Conservation (phyloP, 2,797 vertebrate species). For the Pseudochirops corinnae region DNA sequence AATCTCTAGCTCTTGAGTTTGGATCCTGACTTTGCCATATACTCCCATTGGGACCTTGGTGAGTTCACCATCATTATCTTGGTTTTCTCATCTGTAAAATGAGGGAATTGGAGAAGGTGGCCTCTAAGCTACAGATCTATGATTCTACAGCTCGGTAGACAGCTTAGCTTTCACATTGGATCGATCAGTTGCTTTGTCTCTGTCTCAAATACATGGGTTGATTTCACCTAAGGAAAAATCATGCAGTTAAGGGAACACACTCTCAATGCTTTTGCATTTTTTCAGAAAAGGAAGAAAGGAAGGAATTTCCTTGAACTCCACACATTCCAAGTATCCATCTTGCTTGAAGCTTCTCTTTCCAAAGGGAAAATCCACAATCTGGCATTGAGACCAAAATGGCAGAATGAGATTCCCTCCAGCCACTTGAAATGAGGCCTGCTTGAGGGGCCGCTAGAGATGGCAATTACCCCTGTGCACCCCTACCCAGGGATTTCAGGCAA, state of each 20-base stretch:
- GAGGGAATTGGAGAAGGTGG: neutral
- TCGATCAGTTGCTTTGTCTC: slow-evolving; percentile 12
- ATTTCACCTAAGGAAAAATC: slow-evolving; percentile 75
- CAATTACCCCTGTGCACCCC: slow-evolving; percentile 74
- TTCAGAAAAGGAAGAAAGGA: slow-evolving; percentile 58
- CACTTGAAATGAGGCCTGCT: slow-evolving; percentile 84
- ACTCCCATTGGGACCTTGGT: neutral
- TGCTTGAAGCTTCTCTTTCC: slow-evolving; percentile 76
- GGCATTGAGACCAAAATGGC: slow-evolving; percentile 76
- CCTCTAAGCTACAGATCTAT: neutral
- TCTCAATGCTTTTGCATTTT: slow-evolving; percentile 80
- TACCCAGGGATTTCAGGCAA: slow-evolving; percentile 77
- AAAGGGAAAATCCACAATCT: slow-evolving; percentile 79
- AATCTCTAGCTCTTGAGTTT: neutral
- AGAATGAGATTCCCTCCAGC: slow-evolving; percentile 82
- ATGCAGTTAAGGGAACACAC: slow-evolving; percentile 56
- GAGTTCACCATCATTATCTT: neutral
- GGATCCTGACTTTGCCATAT: neutral
- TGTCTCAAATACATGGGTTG: slow-evolving; percentile 56
- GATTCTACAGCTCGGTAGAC: neutral
- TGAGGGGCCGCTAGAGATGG: slow-evolving; percentile 78
- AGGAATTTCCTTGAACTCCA: slow-evolving; percentile 79
- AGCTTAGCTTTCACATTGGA: slow-evolving; percentile 51
- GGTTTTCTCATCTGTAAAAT: neutral
- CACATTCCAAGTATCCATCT: slow-evolving; percentile 78